A percentile compares a stretch with the other conserved stretches of the same genome.
Conservation (phyloP, 2,797 vertebrate species). For the Phoxinus dragarum region DNA sequence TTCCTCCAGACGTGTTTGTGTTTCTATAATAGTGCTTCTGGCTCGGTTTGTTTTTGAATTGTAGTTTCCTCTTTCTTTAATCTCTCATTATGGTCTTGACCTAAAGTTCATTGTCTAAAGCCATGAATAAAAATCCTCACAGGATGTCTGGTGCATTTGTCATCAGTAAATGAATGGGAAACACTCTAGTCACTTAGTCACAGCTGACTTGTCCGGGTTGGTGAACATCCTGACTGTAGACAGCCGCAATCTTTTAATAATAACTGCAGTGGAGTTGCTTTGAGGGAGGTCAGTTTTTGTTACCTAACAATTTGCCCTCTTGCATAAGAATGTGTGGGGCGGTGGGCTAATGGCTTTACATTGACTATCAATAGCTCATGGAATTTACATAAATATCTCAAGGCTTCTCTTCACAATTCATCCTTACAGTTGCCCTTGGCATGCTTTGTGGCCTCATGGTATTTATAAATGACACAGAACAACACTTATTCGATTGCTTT, state of each 20-base stretch:
- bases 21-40: not conserved
- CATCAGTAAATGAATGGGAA: slow-evolving; percentile 6
- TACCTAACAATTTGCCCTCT: not conserved
- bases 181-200: not conserved
- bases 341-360: slow-evolving; percentile 1
- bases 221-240: not conserved
- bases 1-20: not conserved
- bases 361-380: slow-evolving; percentile 36
- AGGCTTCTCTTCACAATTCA: not conserved
- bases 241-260: not conserved
- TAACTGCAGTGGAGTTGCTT: not conserved
- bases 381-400: slow-evolving; percentile 23
- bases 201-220: not conserved
- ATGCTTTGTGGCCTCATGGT: not conserved
- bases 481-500: not conserved
- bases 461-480: slow-evolving; percentile 5
- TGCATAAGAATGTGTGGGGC: not conserved
- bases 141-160: slow-evolving; percentile 12
- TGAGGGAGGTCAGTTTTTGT: not conserved
- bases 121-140: not conserved
- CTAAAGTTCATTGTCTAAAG: slow-evolving; percentile 11
- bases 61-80: not conserved
- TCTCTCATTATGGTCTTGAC: not conserved
- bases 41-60: not conserved
- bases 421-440: not conserved